phyloP scores from a whole-genome alignment of 2,888 invertebrate genomes.

The Dysmachus trigonus region DNA sequence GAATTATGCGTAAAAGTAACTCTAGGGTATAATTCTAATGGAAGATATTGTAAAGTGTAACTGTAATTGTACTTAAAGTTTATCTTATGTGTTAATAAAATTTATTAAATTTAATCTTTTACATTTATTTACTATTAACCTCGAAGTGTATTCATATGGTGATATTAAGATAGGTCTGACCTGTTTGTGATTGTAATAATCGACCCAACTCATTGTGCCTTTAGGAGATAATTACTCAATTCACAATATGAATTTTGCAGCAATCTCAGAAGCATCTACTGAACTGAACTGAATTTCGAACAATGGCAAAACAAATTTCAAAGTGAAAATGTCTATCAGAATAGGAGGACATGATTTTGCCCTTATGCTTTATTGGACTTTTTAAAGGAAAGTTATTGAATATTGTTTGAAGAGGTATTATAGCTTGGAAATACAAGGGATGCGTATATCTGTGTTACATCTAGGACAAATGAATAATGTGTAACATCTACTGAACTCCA shows the following conservation, averaged over 20 bases:
- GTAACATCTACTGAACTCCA: too few species aligned
- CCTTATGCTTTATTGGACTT: too few species aligned
- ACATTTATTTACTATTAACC: background rate
- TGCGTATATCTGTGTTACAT: too few species aligned
- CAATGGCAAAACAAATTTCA: too few species aligned
- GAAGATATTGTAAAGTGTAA: slow-evolving; percentile 43
- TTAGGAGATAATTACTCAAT: background rate
- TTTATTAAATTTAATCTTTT: slow-evolving; percentile 17
- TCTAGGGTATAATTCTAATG: slow-evolving; percentile 10
- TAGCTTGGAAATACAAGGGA: too few species aligned
- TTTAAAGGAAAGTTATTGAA: too few species aligned
- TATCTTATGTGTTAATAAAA: slow-evolving; percentile 39
- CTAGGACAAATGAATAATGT: too few species aligned
- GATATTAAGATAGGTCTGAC: background rate
- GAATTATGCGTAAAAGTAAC: slow-evolving; percentile 13
- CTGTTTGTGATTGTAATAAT: background rate
- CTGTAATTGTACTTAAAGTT: slow-evolving; percentile 47
- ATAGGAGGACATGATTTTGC: too few species aligned
- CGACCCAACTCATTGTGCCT: background rate
- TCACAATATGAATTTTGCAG: background rate
- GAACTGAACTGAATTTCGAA: too few species aligned
- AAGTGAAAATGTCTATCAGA: too few species aligned
- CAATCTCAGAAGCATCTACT: background rate
- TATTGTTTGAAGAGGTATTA: too few species aligned
- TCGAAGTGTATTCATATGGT: background rate